Percentiles rank a stretch among this genome's conserved stretches.
phyloP scores from a whole-genome alignment of 2,113 vertebrate genomes.

The Lamprologus callipterus region DNA sequence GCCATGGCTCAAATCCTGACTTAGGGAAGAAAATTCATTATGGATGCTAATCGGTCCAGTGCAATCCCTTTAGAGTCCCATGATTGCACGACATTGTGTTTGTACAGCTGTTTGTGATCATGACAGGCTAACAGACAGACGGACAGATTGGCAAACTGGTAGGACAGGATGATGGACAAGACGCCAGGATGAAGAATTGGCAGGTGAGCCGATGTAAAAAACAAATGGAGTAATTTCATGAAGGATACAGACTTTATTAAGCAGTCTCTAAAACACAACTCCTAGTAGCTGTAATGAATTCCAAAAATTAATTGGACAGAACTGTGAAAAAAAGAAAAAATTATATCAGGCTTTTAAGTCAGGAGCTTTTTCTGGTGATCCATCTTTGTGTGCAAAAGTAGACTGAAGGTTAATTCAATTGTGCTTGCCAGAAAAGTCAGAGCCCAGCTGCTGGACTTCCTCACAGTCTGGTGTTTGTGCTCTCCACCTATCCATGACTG shows the following conservation, averaged over 20 bases:
- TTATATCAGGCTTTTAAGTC: neutral
- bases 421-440: neutral
- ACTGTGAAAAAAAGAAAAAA: neutral
- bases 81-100: neutral
- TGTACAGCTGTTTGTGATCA: conserved; percentile 26
- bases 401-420: neutral
- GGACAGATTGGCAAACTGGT: neutral
- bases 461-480: neutral
- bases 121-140: neutral
- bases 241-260: neutral
- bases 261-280: neutral
- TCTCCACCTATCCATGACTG: neutral
- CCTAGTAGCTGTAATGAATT: neutral
- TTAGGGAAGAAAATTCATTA: conserved; percentile 35
- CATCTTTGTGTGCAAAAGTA: neutral
- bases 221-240: neutral
- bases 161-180: neutral
- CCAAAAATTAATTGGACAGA: neutral
- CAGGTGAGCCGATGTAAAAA: neutral
- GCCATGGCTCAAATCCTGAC: conserved; percentile 2
- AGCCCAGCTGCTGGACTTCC: neutral
- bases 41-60: conserved; percentile 2
- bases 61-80: neutral
- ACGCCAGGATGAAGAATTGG: neutral
- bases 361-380: neutral